Conservation (phyloP, 92 coral and sea anemone genomes). For the Siderastrea siderea region DNA sequence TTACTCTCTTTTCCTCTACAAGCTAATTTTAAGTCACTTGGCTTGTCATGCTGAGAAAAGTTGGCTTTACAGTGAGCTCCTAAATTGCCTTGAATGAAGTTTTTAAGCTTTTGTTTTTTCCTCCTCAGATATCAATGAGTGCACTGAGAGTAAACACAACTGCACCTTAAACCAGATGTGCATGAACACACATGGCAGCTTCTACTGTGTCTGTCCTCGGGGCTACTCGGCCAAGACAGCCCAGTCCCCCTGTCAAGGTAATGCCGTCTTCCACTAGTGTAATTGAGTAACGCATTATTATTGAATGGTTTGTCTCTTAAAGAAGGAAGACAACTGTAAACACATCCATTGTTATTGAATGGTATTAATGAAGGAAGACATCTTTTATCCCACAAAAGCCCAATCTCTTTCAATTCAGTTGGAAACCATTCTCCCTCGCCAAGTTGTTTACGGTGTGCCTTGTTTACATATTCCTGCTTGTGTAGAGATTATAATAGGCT, state of each 20-base stretch:
- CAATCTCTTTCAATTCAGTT: too few species aligned
- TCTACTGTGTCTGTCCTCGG: conserved; percentile 88
- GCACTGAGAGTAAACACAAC: conserved; percentile 74
- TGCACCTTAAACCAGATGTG: conserved; percentile 84
- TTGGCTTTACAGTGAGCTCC: background rate
- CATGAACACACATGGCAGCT: conserved; percentile 84
- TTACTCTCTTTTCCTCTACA: too few species aligned
- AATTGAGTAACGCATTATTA: background rate
- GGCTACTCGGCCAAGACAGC: conserved; percentile 67
- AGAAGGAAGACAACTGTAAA: too few species aligned
- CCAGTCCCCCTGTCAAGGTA: conserved; percentile 82
- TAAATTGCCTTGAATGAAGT: background rate
- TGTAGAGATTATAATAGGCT: too few species aligned
- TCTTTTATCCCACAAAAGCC: too few species aligned
- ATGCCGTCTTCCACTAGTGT: background rate
- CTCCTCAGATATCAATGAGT: conserved; percentile 74
- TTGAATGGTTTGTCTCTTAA: too few species aligned
- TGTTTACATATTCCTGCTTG: too few species aligned
- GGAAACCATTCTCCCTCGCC: too few species aligned
- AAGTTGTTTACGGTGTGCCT: too few species aligned
- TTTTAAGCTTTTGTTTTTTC: background rate
- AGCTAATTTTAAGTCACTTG: too few species aligned
- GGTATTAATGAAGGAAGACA: too few species aligned
- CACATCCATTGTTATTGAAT: too few species aligned
- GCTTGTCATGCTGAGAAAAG: background rate